phyloP scores from a whole-genome alignment of 2,113 vertebrate species.

The Chrysochloris asiatica region DNA sequence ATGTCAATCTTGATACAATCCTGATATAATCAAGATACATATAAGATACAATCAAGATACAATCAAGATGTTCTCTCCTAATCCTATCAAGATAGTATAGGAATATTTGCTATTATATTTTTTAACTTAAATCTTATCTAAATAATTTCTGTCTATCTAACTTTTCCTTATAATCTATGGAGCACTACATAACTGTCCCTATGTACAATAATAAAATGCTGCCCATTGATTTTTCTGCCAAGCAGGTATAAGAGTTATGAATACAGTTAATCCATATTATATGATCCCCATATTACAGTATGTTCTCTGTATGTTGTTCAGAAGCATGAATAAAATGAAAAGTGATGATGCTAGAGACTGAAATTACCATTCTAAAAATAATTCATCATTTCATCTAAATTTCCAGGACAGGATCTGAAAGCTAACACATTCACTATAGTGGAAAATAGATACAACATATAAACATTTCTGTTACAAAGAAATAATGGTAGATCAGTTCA shows the following conservation, averaged over 20 bases:
- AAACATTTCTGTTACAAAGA: conserved; percentile 6
- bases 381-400: conserved; percentile 35
- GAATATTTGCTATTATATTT: conserved; percentile 55
- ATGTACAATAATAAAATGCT: conserved; percentile 59
- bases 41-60: too few relatives aligned
- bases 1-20: too few relatives aligned
- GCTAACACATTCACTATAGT: not conserved
- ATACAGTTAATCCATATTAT: conserved; percentile 59
- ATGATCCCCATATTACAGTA: conserved; percentile 55
- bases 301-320: not conserved
- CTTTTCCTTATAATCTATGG: conserved; percentile 52
- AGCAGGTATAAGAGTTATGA: conserved; percentile 57
- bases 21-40: too few relatives aligned
- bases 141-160: conserved; percentile 11
- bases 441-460: not conserved
- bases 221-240: conserved; percentile 72
- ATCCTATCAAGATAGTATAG: too few relatives aligned
- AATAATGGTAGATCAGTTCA: not conserved
- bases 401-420: conserved; percentile 47
- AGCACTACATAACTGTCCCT: conserved; percentile 63
- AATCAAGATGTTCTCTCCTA: too few relatives aligned
- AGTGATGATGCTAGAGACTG: conserved; percentile 64
- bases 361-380: conserved; percentile 66
- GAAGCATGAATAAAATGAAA: conserved; percentile 54
- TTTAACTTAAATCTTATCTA: conserved; percentile 44